Base-by-base conservation (phyloP, 64 coral and sea anemone genomes). In the Actinia tenebrosa region DNA sequence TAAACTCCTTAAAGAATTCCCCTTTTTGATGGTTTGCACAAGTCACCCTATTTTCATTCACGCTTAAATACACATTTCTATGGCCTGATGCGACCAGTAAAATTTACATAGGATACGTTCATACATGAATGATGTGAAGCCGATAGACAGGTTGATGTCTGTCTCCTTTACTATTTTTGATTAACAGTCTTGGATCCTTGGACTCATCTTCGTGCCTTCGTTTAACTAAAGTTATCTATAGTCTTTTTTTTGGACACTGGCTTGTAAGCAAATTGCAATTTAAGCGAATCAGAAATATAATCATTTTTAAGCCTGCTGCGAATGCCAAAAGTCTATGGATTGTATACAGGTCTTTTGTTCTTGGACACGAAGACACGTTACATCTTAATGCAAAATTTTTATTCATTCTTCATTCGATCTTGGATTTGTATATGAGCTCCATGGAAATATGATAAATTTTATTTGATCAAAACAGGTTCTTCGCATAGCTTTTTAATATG, bases 281-380 rank as follows among this genome's bases (percentile, higher is more conserved):
- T 85, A 85, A 84, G 19, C 52, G 82, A 84, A 85, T 85, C 60
- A 85, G 30, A 85, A 64, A 61, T 85, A 85, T 85, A 85, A 85
- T 85, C 54, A 85, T 23, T 27, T 60, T 26, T 37, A 44, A 63
- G 50, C 83, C 18, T 85, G 83, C 83, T 85, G 83, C 4, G 53
- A 61, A 26, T 19, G 18, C 16, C 30, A 85, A 85, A 85, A 85
- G 53, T 4, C 30, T 26, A 60, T 15, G 11, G 77, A 16, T 79
- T 79, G 26, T 79, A 25, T 79, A 79, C 79, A 14, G 69, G 69
- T 75, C 69, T 75, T 75, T 75, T 75, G 69, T 75, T 75, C 13
- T n/a, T 27, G 3, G 26, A 75, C n/a, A 42, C 10, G 10, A 75
- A 30, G 69, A 75, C 69, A 75, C 69, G 69, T 43, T 30, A 75